Evolutionary conservation across 64 coral and sea anemone species (phyloP).

Genomic region (Actinia equina): DNA sequence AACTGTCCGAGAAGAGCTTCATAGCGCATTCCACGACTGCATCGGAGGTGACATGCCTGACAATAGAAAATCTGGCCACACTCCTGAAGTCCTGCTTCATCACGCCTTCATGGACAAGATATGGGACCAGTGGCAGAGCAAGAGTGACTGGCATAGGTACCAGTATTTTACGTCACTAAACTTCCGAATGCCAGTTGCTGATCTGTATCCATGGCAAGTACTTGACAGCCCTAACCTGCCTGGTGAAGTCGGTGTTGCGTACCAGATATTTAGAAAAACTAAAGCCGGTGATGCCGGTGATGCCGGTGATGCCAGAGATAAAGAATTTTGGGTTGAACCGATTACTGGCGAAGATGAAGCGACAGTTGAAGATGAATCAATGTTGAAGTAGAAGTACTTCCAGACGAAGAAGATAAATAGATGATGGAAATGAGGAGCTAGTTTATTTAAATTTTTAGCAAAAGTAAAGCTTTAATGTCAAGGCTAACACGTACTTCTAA

Average conservation of each 20-base stretch:
- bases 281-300: not conserved
- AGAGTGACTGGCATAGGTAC: slow-evolving; percentile 15
- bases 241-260: slow-evolving; percentile 19
- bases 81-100: slow-evolving; percentile 66
- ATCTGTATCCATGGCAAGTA: slow-evolving; percentile 28
- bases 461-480: too few species aligned
- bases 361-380: too few species aligned
- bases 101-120: slow-evolving; percentile 71
- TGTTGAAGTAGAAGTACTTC: too few species aligned
- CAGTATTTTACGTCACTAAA: slow-evolving; percentile 25
- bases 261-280: slow-evolving; percentile 2
- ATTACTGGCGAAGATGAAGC: too few species aligned
- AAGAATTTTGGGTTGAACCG: too few species aligned
- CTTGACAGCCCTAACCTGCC: slow-evolving; percentile 49
- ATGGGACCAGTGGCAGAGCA: slow-evolving; percentile 62
- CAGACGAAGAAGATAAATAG: too few species aligned
- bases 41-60: slow-evolving; percentile 49
- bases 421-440: too few species aligned
- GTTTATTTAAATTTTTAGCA: too few species aligned
- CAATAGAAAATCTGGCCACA: slow-evolving; percentile 15
- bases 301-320: too few species aligned
- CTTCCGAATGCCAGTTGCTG: slow-evolving; percentile 41
- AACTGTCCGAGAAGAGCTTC: slow-evolving; percentile 57
- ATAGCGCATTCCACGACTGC: slow-evolving; percentile 56
- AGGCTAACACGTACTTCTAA: too few species aligned